These are phyloP conservation scores for Epinotia demarniana DNA, from an alignment of 2,888 invertebrate species.

Conservation along the genomic window DNA sequence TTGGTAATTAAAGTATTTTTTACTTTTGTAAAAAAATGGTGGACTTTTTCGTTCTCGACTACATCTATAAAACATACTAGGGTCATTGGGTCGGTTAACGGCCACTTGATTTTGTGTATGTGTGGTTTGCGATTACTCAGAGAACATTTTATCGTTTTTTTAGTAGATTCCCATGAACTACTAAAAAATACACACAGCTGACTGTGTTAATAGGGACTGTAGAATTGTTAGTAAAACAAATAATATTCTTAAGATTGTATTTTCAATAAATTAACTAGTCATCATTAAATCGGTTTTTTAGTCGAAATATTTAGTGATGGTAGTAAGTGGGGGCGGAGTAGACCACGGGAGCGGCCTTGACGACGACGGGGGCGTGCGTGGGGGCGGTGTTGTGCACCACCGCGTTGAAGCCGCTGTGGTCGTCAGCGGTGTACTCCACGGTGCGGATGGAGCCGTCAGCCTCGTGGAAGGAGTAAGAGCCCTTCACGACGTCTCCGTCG, in stretches of 20 bases:
- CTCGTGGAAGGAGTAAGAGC: conserved; percentile 71
- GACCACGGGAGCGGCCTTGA: conserved; percentile 46
- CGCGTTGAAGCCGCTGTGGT: conserved; percentile 63
- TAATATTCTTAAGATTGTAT: conserved; percentile 35
- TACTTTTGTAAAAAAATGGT: too few species aligned
- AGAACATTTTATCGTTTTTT: too few species aligned
- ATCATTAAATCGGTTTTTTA: conserved; percentile 27
- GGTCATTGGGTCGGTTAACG: too few species aligned
- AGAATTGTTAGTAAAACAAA: background rate
- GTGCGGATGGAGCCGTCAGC: conserved; percentile 79
- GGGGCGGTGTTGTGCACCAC: conserved; percentile 49
- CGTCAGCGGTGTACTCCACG: conserved; percentile 79
- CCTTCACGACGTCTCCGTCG: conserved; percentile 85
- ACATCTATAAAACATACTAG: too few species aligned
- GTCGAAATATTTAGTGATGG: conserved; percentile 40
- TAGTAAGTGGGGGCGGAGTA: conserved; percentile 42
- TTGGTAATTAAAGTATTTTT: too few species aligned
- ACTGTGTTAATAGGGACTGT: too few species aligned
- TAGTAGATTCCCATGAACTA: too few species aligned
- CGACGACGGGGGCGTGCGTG: conserved; percentile 47
- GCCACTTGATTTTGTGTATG: too few species aligned
- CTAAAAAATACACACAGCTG: too few species aligned
- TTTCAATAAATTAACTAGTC: conserved; percentile 43
- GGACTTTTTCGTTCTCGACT: too few species aligned
- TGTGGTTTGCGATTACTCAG: too few species aligned